These are phyloP conservation scores for Caenorhabditis sinica DNA, from an alignment of 2,888 invertebrate genomes.

Conservation along the genomic window DNA sequence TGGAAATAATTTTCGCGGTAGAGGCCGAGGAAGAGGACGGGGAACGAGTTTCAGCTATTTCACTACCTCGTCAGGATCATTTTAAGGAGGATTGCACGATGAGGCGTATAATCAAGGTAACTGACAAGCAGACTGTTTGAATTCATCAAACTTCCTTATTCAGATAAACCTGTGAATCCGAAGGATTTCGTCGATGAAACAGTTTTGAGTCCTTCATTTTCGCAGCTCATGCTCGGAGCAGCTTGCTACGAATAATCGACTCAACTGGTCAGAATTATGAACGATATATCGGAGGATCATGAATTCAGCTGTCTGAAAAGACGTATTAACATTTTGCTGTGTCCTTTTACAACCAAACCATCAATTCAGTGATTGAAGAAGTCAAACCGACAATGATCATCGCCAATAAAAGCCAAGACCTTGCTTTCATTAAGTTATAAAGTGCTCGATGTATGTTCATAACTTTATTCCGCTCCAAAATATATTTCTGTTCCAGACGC, in stretches of 20 bases:
- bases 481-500: not conserved
- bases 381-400: conserved; percentile 77
- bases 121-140: not conserved
- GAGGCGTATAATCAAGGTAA: conserved; percentile 24
- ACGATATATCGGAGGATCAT: conserved; percentile 76
- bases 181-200: conserved; percentile 52
- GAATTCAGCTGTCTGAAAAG: conserved; percentile 70
- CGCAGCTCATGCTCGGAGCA: conserved; percentile 67
- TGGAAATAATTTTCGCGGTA: conserved; percentile 35
- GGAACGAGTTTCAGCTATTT: conserved; percentile 28
- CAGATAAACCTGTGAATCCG: conserved; percentile 49
- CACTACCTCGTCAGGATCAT: conserved; percentile 33
- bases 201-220: conserved; percentile 49
- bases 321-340: conserved; percentile 69
- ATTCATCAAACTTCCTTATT: too few relatives aligned
- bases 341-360: too few relatives aligned
- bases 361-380: conserved; percentile 76
- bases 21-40: conserved; percentile 43
- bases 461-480: too few relatives aligned
- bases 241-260: conserved; percentile 69
- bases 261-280: conserved; percentile 69
- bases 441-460: conserved; percentile 61
- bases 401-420: conserved; percentile 74
- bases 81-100: conserved; percentile 22
- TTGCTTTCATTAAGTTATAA: conserved; percentile 68